These are phyloP conservation scores for Dasypolia templi DNA, from an alignment of 2,888 invertebrate species.

Conservation along the genomic window DNA sequence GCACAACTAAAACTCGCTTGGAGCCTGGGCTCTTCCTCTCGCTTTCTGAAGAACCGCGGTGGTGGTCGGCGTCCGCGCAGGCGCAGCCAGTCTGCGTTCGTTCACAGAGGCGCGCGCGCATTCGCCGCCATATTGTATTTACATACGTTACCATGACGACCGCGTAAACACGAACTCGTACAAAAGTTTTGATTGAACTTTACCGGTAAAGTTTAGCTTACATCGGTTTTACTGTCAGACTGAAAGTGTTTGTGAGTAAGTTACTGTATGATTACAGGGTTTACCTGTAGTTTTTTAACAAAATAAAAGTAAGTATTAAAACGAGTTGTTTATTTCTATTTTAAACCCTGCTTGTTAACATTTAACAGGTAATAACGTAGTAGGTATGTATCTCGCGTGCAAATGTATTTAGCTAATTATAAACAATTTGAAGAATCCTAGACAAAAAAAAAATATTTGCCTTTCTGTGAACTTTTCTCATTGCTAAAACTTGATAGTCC, in stretches of 20 bases:
- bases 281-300: slow-evolving; percentile 56
- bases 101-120: slow-evolving; percentile 86
- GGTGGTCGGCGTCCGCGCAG: slow-evolving; percentile 81
- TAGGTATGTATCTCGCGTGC: neutral
- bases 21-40: slow-evolving; percentile 86
- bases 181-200: slow-evolving; percentile 52
- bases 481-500: neutral
- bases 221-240: slow-evolving; percentile 23
- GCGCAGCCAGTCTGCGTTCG: slow-evolving; percentile 84
- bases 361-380: neutral
- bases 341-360: neutral
- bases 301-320: slow-evolving; percentile 62
- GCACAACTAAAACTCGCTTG: slow-evolving; percentile 85
- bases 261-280: slow-evolving; percentile 54
- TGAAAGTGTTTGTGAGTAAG: slow-evolving; percentile 61
- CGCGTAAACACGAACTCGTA: slow-evolving; percentile 79
- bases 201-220: slow-evolving; percentile 50
- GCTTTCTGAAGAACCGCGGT: slow-evolving; percentile 83
- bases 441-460: no score
- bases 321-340: slow-evolving; percentile 7
- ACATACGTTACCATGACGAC: slow-evolving; percentile 87
- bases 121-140: slow-evolving; percentile 84
- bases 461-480: neutral
- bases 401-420: neutral
- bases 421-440: neutral